Base-by-base conservation (phyloP, 2,797 vertebrate species). In the Borostomias antarcticus region DNA sequence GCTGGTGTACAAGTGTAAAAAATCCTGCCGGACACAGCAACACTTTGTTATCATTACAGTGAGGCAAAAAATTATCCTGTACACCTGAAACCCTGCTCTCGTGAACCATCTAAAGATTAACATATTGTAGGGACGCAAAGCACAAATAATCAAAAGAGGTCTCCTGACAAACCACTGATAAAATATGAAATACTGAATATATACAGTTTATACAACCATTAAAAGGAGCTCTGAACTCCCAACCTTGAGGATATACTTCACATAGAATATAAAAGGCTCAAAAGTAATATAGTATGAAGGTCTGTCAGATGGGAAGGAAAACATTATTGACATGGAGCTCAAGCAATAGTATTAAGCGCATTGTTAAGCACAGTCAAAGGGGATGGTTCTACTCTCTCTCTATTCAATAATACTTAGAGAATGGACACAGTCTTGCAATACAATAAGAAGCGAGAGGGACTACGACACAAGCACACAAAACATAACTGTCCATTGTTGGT, bases 151-250 rank as follows among this genome's bases (percentile, higher is more conserved):
- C 28, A 58, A 37, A 68, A 57, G 71, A 48, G 68, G 61, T 70
- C 60, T 66, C 61, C 58, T 51, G 30, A 52, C 58, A 45, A 35
- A 68, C n/a, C 62, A 70, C 71, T 75, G 69, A 74, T 43, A 80
- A 70, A 70, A 83, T 58, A 66, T 51, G 54, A 68, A 59, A 66
- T 70, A 47, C 26, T 51, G 45, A 52, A 68, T 89, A 83, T 86
- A 70, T 82, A 88, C 81, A 86, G 80, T 87, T 88, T 89, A 82
- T 85, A 87, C 82, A 88, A 74, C 73, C 51, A 54, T 62, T n/a
- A 73, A 77, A 79, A 82, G 79, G 53, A 78, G 26, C 63, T 73
- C 51, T 68, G 57, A 25, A 47, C 57, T 69, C 56, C 70, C 66
- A 53, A 77, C 65, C 45, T 79, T 37, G 15, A 21, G 63, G 58